phyloP scores from a whole-genome alignment of 2,888 invertebrate genomes.

The Archaeoteleia sp. region DNA sequence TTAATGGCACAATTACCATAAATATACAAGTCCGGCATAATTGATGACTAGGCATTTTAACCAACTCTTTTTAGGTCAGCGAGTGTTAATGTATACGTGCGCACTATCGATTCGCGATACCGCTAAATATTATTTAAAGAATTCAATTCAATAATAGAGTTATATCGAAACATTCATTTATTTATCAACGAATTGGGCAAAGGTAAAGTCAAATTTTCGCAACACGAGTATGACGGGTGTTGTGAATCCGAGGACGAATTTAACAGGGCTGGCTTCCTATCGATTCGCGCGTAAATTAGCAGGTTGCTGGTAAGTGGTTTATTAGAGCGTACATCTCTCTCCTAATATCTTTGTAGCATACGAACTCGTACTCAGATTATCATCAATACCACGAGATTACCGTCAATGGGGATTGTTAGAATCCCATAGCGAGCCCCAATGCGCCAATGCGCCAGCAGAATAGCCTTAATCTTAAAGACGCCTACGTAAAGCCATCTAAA shows the following conservation, averaged over 20 bases:
- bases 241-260: slow-evolving; percentile 19
- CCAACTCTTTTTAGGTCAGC: no score
- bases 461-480: no score
- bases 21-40: no score
- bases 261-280: slow-evolving; percentile 15
- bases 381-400: slow-evolving; percentile 21
- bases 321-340: slow-evolving; percentile 26
- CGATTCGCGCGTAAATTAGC: slow-evolving; percentile 38
- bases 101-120: no score
- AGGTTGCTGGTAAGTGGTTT: slow-evolving; percentile 18
- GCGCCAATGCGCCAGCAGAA: no score
- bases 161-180: no score
- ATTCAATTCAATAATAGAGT: no score
- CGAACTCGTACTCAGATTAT: slow-evolving; percentile 19
- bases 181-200: background rate
- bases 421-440: slow-evolving; percentile 12
- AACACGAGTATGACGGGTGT: slow-evolving; percentile 11
- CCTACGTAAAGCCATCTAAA: no score
- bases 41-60: no score
- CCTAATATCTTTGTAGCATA: slow-evolving; percentile 31
- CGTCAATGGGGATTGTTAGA: slow-evolving; percentile 35
- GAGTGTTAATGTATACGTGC: no score
- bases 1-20: no score
- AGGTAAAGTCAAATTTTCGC: slow-evolving; percentile 14
- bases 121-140: no score